A percentile compares a stretch with the other conserved stretches of the same genome.
These are phyloP conservation scores for Ctenosaura bakeri DNA, from an alignment of 2,797 vertebrate genomes.

Conservation along the genomic window DNA sequence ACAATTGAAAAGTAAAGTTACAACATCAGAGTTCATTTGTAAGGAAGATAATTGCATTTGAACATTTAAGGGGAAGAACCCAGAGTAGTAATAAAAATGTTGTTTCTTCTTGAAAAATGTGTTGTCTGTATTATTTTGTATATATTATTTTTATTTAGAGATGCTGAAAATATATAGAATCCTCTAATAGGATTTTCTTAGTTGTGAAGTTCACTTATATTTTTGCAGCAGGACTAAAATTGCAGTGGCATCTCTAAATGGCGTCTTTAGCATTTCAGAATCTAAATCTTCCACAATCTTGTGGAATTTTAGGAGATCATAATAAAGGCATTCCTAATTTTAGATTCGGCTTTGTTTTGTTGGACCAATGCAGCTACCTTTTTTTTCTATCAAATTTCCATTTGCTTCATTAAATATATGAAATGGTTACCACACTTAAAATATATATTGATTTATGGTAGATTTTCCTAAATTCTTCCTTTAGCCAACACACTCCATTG, in stretches of 20 bases:
- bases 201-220: not conserved
- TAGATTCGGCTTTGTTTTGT: no score
- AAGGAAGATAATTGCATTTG: not conserved
- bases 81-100: not conserved
- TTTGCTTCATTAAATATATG: conserved; percentile 9
- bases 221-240: not conserved
- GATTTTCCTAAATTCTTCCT: no score
- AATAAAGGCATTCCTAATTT: no score
- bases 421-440: not conserved
- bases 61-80: not conserved
- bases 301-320: no score
- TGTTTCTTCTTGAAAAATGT: not conserved
- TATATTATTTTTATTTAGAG: not conserved
- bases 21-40: not conserved
- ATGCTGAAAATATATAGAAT: not conserved
- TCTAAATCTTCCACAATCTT: no score
- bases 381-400: no score
- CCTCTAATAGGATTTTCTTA: not conserved
- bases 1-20: not conserved
- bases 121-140: not conserved
- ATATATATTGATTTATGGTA: no score
- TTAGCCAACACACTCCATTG: no score
- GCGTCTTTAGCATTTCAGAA: not conserved
- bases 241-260: not conserved
- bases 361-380: no score